phyloP scores from a whole-genome alignment of 1,140 invertebrate genomes.

The Drosophila bipectinata region DNA sequence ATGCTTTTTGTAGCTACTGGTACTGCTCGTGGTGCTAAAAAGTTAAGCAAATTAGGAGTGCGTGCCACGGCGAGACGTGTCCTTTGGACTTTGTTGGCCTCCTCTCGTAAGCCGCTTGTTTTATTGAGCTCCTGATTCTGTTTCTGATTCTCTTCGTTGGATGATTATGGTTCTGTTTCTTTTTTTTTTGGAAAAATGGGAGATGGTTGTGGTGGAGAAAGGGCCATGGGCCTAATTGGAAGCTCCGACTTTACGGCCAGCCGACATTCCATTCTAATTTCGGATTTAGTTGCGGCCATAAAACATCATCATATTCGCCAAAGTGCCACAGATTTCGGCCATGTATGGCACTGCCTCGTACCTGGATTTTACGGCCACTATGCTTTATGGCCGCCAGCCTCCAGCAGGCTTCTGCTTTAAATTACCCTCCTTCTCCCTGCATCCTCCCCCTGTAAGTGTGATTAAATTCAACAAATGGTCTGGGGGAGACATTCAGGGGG shows the following conservation, averaged over 20 bases:
- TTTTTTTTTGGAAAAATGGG: not conserved
- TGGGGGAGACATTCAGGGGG: no score
- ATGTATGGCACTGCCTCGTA: slow-evolving; percentile 4
- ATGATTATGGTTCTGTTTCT: not conserved
- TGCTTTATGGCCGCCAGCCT: slow-evolving; percentile 14
- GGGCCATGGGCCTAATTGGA: slow-evolving; percentile 43
- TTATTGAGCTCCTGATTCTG: slow-evolving; percentile 58
- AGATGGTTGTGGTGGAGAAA: slow-evolving; percentile 16
- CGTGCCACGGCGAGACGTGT: slow-evolving; percentile 57
- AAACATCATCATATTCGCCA: slow-evolving; percentile 54
- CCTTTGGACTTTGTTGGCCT: slow-evolving; percentile 48
- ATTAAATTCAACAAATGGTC: not conserved
- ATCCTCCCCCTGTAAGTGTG: not conserved
- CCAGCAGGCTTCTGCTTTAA: not conserved
- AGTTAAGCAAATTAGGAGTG: slow-evolving; percentile 81
- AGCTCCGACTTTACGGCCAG: slow-evolving; percentile 40
- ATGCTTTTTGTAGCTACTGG: not conserved
- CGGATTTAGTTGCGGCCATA: slow-evolving; percentile 47
- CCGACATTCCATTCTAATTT: slow-evolving; percentile 51
- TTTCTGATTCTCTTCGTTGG: not conserved
- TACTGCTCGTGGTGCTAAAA: slow-evolving; percentile 68
- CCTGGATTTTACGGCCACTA: slow-evolving; percentile 33
- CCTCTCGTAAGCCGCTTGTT: slow-evolving; percentile 77
- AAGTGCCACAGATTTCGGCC: slow-evolving; percentile 33
- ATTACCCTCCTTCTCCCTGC: not conserved